A percentile compares a stretch with the other conserved stretches of the same genome.
Evolutionary conservation across 2,797 vertebrate species (phyloP).

Genomic region (Lutjanus argentimaculatus): DNA sequence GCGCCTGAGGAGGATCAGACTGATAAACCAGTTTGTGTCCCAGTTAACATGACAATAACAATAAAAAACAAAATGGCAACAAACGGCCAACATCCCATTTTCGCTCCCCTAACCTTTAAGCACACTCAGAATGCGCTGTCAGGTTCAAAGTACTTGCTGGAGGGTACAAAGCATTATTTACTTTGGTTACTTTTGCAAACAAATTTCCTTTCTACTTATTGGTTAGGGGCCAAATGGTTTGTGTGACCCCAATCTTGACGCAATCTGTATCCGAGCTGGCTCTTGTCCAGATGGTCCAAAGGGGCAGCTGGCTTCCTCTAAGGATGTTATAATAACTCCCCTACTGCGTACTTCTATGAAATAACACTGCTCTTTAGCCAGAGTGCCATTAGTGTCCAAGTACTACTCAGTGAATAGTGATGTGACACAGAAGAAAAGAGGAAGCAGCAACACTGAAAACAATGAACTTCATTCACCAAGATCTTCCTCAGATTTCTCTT

Average conservation of each 20-base stretch:
- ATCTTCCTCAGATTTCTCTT: too few relatives aligned
- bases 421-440: conserved; percentile 5
- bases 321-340: conserved; percentile 68
- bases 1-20: conserved; percentile 93
- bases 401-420: conserved; percentile 1
- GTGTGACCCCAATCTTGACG: conserved; percentile 88
- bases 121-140: conserved; percentile 82
- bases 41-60: conserved; percentile 90
- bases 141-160: conserved; percentile 91
- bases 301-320: conserved; percentile 81
- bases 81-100: conserved; percentile 88
- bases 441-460: neutral
- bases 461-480: neutral
- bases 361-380: conserved; percentile 37
- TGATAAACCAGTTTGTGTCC: conserved; percentile 89
- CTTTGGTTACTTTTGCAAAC: conserved; percentile 83
- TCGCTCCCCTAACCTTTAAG: conserved; percentile 93
- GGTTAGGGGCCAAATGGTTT: conserved; percentile 86
- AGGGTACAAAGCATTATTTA: conserved; percentile 85
- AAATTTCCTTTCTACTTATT: conserved; percentile 89
- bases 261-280: conserved; percentile 83
- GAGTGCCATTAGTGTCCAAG: conserved; percentile 5
- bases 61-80: conserved; percentile 94
- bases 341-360: conserved; percentile 74
- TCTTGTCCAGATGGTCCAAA: conserved; percentile 82